A percentile compares a stretch with the other conserved stretches of the same genome.
Evolutionary conservation across 2,113 vertebrate species (phyloP).

Genomic region (Cinclus mexicanus): DNA sequence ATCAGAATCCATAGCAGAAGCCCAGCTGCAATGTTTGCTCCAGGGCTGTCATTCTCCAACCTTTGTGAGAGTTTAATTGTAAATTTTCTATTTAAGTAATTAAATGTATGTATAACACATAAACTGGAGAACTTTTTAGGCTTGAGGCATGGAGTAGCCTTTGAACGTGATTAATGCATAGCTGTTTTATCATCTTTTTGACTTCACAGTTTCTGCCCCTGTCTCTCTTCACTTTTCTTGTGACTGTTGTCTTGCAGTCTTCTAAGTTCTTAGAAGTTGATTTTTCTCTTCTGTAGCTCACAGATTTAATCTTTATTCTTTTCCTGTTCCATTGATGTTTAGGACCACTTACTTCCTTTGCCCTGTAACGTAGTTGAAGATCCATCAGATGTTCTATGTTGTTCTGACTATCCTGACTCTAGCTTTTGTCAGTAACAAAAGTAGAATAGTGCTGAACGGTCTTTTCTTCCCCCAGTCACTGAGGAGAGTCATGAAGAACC

Average conservation of each 20-base stretch:
- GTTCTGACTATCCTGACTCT: neutral
- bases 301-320: neutral
- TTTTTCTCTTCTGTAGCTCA: neutral
- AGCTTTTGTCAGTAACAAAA: neutral
- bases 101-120: neutral
- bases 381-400: neutral
- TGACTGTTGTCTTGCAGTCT: neutral
- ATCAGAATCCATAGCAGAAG: neutral
- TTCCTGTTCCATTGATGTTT: neutral
- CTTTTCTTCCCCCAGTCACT: slow-evolving; percentile 66
- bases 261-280: neutral
- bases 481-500: slow-evolving; percentile 87
- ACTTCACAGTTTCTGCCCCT: neutral
- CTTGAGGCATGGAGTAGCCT: neutral
- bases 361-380: neutral
- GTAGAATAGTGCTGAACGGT: neutral
- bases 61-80: neutral
- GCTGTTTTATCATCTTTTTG: neutral
- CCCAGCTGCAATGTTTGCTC: neutral
- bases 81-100: neutral
- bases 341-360: neutral
- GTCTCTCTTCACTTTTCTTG: neutral
- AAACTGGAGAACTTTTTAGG: neutral
- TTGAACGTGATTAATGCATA: neutral
- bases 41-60: neutral